A percentile compares a stretch with the other conserved stretches of the same genome.
Evolutionary conservation across 1,140 invertebrate genomes (phyloP).

Genomic region (Zeugodacus cucurbitae): DNA sequence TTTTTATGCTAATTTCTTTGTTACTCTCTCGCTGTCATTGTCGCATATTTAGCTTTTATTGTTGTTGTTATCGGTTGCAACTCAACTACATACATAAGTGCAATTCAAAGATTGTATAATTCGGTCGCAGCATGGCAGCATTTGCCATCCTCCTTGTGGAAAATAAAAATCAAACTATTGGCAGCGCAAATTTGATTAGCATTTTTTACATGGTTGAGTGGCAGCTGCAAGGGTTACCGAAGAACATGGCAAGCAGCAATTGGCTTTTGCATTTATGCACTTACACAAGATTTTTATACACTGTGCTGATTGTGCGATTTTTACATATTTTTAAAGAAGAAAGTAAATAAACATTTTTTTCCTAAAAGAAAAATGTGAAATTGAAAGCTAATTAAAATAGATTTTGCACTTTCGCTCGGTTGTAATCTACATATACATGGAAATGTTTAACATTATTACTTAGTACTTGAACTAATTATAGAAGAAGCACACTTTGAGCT

Average conservation of each 20-base stretch:
- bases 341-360: too few relatives aligned
- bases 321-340: too few relatives aligned
- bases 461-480: too few relatives aligned
- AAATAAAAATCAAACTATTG: slow-evolving; percentile 5
- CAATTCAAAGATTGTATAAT: slow-evolving; percentile 26
- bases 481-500: too few relatives aligned
- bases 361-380: too few relatives aligned
- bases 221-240: neutral
- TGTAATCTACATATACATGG: too few relatives aligned
- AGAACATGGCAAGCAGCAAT: neutral
- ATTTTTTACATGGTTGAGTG: neutral
- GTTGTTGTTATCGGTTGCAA: neutral
- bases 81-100: slow-evolving; percentile 10
- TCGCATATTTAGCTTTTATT: neutral
- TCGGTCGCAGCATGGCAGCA: neutral
- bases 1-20: slow-evolving; percentile 28
- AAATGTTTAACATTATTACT: too few relatives aligned
- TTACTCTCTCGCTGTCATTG: neutral
- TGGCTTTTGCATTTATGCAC: neutral
- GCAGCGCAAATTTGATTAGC: slow-evolving; percentile 2
- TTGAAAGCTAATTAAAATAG: too few relatives aligned
- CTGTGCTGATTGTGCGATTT: neutral
- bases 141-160: neutral
- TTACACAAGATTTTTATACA: neutral
- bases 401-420: too few relatives aligned